These are phyloP conservation scores for Asbolus verrucosus DNA, from an alignment of 1,140 invertebrate species.

Conservation along the genomic window DNA sequence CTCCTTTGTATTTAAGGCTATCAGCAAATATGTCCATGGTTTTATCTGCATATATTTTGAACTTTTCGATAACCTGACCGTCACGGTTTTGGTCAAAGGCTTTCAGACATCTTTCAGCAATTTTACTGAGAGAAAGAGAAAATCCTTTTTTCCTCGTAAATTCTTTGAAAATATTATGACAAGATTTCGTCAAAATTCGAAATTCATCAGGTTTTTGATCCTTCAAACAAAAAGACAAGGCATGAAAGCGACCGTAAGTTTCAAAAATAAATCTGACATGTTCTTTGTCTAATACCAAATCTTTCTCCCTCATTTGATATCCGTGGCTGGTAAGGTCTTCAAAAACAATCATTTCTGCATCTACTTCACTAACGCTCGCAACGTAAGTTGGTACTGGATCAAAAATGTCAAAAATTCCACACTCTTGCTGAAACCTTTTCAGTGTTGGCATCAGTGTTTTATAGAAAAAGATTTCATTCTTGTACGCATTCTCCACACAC, in stretches of 20 bases:
- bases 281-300: constrained; percentile 64
- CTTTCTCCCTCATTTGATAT: constrained; percentile 67
- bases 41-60: constrained; percentile 45
- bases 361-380: constrained; percentile 53
- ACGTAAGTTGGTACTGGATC: neutral
- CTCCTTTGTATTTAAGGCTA: constrained; percentile 7
- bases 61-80: neutral
- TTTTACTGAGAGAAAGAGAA: neutral
- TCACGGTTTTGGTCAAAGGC: constrained; percentile 14
- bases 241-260: constrained; percentile 70
- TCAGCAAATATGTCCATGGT: constrained; percentile 28
- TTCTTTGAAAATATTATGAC: constrained; percentile 53
- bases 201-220: constrained; percentile 62
- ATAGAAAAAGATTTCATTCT: constrained; percentile 1
- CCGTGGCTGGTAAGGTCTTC: constrained; percentile 67
- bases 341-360: constrained; percentile 68
- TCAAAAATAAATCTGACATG: constrained; percentile 66
- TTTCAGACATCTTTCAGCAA: constrained; percentile 55
- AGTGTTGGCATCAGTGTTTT: neutral
- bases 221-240: constrained; percentile 67
- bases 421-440: too few relatives aligned
- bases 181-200: constrained; percentile 48
- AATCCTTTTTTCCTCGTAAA: neutral
- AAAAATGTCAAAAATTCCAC: neutral
- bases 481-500: neutral